phyloP scores from a whole-genome alignment of 35 echinoderm and acorn worm species.

The Heliocidaris erythrogramma region DNA sequence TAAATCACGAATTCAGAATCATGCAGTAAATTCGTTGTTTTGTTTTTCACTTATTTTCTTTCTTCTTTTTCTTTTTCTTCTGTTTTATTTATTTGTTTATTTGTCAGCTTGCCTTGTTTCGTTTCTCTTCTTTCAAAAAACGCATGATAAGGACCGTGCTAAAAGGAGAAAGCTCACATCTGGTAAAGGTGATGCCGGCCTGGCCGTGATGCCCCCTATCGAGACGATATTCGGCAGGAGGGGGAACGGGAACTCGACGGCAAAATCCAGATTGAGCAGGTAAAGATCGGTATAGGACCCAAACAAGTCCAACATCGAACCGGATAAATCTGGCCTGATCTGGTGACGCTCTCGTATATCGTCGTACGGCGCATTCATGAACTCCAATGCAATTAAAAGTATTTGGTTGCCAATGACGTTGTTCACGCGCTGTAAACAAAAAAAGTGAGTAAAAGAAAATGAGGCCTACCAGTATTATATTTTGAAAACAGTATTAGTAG shows the following conservation, averaged over 20 bases:
- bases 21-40: too few species aligned
- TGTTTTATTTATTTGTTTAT: background rate
- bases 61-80: background rate
- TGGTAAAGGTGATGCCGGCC: constrained; percentile 20
- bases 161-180: background rate
- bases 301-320: background rate
- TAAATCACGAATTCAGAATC: too few species aligned
- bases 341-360: background rate
- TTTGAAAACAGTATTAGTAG: too few species aligned
- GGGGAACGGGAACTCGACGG: background rate
- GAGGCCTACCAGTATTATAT: too few species aligned
- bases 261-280: constrained; percentile 8
- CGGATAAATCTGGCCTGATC: constrained; percentile 1
- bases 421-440: constrained; percentile 7
- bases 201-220: background rate
- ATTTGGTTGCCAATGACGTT: background rate
- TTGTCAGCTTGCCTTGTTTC: background rate
- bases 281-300: background rate
- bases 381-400: background rate
- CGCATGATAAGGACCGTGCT: background rate
- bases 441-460: too few species aligned
- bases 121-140: background rate
- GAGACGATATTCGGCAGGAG: constrained; percentile 10
- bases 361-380: background rate
- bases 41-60: too few species aligned